Evolutionary conservation across 2,888 invertebrate species (phyloP).

Genomic region (Drosophila dives): DNA sequence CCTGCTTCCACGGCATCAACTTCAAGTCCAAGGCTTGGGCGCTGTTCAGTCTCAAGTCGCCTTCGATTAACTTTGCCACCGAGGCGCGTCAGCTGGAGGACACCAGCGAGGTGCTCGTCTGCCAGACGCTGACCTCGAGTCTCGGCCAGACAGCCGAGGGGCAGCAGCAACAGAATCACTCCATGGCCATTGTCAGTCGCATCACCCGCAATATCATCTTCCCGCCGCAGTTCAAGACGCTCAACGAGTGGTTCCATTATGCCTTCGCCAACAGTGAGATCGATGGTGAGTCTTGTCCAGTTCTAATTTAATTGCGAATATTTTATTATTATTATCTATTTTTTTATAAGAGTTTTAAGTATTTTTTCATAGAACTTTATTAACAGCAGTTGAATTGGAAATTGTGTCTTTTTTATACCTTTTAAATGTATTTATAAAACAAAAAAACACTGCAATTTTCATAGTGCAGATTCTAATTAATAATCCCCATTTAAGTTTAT

Average conservation of each 20-base stretch:
- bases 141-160: constrained; percentile 90
- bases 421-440: too few species aligned
- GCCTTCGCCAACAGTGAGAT: constrained; percentile 97
- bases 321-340: not conserved
- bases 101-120: constrained; percentile 91
- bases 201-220: constrained; percentile 96
- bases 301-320: not conserved
- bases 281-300: constrained; percentile 89
- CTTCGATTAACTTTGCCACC: constrained; percentile 95
- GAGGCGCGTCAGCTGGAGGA: constrained; percentile 95
- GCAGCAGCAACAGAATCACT: constrained; percentile 89
- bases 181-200: constrained; percentile 97
- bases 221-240: constrained; percentile 97
- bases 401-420: too few species aligned
- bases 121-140: constrained; percentile 95
- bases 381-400: too few species aligned
- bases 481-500: too few species aligned
- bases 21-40: constrained; percentile 99
- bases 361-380: too few species aligned
- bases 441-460: too few species aligned
- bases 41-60: constrained; percentile 96
- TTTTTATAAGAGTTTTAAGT: too few species aligned
- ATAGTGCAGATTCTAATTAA: too few species aligned
- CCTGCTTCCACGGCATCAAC: constrained; percentile 98
- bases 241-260: constrained; percentile 98